Conservation (phyloP, 2,113 vertebrate genomes). For the Cavia aperea region DNA sequence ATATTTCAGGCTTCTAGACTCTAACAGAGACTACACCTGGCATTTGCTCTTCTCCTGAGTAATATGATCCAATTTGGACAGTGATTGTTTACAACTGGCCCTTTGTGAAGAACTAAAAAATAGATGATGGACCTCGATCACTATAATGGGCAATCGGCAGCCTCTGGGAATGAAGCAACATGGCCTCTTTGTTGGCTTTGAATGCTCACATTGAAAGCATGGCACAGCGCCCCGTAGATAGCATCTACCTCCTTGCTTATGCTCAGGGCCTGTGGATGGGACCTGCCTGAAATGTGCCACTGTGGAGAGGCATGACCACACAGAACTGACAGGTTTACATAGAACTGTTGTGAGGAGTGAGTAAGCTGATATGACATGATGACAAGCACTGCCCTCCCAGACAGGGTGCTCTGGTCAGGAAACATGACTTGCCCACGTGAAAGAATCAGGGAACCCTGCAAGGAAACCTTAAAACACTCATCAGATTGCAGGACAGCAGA, state of each 20-base stretch:
- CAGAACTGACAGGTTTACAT: constrained; percentile 26
- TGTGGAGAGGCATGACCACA: constrained; percentile 2
- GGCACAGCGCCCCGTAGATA: background rate
- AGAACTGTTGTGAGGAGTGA: background rate
- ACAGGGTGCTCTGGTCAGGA: background rate
- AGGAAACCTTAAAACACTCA: background rate
- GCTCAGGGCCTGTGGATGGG: background rate
- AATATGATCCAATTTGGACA: constrained; percentile 47
- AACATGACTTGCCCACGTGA: background rate
- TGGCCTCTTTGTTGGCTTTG: constrained; percentile 32
- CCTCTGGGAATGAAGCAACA: constrained; percentile 39
- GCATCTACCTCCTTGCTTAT: background rate
- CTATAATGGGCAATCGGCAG: constrained; percentile 41
- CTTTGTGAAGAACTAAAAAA: constrained; percentile 51
- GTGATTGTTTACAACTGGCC: constrained; percentile 47
- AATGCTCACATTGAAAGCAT: constrained; percentile 44
- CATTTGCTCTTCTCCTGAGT: constrained; percentile 42
- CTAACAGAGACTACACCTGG: background rate
- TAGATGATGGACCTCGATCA: constrained; percentile 36
- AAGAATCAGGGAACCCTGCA: background rate
- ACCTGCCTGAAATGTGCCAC: background rate
- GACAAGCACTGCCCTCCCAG: background rate
- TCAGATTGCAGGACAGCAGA: background rate
- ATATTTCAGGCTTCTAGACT: constrained; percentile 1
- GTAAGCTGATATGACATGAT: background rate